These are phyloP conservation scores for Enteromius paludinosus DNA, from an alignment of 2,797 vertebrate genomes.

Conservation along the genomic window DNA sequence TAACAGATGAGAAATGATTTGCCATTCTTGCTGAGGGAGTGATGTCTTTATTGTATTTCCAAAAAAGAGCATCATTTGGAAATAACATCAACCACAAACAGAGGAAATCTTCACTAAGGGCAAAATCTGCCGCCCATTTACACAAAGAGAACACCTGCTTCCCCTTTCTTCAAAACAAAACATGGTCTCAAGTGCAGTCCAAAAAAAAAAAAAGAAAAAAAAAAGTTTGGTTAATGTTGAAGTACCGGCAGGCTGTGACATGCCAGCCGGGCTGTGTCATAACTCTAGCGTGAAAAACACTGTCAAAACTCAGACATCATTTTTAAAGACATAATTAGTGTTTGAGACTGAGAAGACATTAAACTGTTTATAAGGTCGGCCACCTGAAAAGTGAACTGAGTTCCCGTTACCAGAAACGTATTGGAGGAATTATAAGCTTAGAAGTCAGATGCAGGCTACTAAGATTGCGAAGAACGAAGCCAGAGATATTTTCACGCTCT, in stretches of 20 bases:
- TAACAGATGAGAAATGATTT: slow-evolving; percentile 39
- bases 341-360: slow-evolving; percentile 36
- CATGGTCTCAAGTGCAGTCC: slow-evolving; percentile 36
- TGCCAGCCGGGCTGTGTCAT: neutral
- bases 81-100: slow-evolving; percentile 42
- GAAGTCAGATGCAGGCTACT: neutral
- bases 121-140: slow-evolving; percentile 8
- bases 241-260: slow-evolving; percentile 36
- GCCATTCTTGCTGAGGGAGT: slow-evolving; percentile 32
- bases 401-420: neutral
- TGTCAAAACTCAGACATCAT: slow-evolving; percentile 39
- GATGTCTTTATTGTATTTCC: slow-evolving; percentile 39
- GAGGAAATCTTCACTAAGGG: slow-evolving; percentile 47
- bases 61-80: slow-evolving; percentile 37
- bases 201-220: slow-evolving; percentile 20
- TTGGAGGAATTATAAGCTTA: slow-evolving; percentile 8
- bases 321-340: slow-evolving; percentile 46
- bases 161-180: slow-evolving; percentile 51
- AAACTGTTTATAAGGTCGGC: slow-evolving; percentile 18
- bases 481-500: slow-evolving; percentile 8
- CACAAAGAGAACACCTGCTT: slow-evolving; percentile 64
- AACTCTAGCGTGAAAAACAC: slow-evolving; percentile 47
- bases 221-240: slow-evolving; percentile 43
- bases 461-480: neutral
- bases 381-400: neutral